Base-by-base conservation (phyloP, 2,888 invertebrate species). In the Pseudeuparius sepicola region DNA sequence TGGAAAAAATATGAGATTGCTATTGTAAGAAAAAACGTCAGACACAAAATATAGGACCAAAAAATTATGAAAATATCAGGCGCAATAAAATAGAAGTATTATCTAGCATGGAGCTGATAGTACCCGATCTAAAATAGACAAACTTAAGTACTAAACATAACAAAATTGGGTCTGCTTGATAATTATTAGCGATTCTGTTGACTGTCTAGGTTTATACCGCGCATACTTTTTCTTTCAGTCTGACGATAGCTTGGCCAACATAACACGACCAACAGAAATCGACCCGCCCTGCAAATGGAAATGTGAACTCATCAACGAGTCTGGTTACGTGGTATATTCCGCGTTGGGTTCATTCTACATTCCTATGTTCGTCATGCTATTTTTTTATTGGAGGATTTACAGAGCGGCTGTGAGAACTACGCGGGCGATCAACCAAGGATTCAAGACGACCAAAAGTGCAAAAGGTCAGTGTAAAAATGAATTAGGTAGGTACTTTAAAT, bases 321-420 rank as follows among this genome's bases (percentile, higher is more conserved):
- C 85, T 28, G 92, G 92, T 34, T 97, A 97, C 69, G 92, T 96
- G 36, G 82, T 97, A 35, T 94, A 94, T 66, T 93, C 93, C 3
- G 94, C 96, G 1, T 72, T 96, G 14, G 96, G 96, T n/a, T 93
- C 93, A 44, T 96, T 96, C 74, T 96, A 89, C 67, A 82, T 94
- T 53, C 96, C 96, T 24, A 93, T 93, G 90, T 78, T 92, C 52
- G 89, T 96, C 48, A 96, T 96, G 89, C 71, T 93, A 52, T 94
- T 93, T 72, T 94, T 96, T 71, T 96, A 96, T 64, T 92, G 92
- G 85, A 73, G 89, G 50, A 96, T 96, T 51, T 96, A 94, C 67
- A 76, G 85, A 47, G 92, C 94, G 3, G 97, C 96, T 15, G 84
- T 88, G 9, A 77, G 86, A 47, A 89, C 90, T 14, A 90, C 89